phyloP scores from a whole-genome alignment of 2,113 vertebrate genomes.

The human (Homo sapiens) region DNA sequence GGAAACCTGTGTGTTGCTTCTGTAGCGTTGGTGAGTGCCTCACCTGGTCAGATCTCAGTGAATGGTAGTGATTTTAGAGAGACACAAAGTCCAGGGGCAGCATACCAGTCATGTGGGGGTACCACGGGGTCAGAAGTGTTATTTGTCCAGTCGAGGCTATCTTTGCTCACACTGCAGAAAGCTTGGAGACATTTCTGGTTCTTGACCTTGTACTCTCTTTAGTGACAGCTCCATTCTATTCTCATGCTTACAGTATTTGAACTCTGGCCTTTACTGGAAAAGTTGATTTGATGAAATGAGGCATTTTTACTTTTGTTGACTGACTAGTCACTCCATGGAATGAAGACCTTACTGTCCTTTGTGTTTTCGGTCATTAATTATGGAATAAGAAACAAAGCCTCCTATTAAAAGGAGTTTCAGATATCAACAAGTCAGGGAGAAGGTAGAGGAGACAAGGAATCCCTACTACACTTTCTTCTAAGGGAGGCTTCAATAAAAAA shows the following conservation, averaged over 20 bases:
- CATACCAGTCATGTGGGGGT: too few species aligned
- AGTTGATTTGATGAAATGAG: too few species aligned
- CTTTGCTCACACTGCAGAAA: background rate
- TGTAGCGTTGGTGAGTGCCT: background rate
- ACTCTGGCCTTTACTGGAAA: background rate
- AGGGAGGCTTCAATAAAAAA: background rate
- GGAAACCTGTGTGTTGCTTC: background rate
- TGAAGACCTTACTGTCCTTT: background rate
- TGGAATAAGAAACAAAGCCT: background rate
- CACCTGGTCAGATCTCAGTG: fast-evolving
- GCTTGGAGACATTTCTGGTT: background rate
- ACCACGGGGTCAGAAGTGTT: background rate
- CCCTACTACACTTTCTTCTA: background rate
- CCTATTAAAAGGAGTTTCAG: background rate
- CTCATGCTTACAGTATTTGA: background rate
- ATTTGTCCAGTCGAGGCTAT: fast-evolving
- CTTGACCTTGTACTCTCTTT: background rate
- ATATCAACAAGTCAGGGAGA: background rate
- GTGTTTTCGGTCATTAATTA: background rate
- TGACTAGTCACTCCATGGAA: background rate
- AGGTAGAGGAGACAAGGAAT: background rate
- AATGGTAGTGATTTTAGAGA: background rate
- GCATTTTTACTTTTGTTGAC: background rate
- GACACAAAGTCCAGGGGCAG: background rate
- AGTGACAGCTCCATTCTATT: background rate